Conservation (phyloP, 2,888 invertebrate genomes). For the Cybosia mesomella region DNA sequence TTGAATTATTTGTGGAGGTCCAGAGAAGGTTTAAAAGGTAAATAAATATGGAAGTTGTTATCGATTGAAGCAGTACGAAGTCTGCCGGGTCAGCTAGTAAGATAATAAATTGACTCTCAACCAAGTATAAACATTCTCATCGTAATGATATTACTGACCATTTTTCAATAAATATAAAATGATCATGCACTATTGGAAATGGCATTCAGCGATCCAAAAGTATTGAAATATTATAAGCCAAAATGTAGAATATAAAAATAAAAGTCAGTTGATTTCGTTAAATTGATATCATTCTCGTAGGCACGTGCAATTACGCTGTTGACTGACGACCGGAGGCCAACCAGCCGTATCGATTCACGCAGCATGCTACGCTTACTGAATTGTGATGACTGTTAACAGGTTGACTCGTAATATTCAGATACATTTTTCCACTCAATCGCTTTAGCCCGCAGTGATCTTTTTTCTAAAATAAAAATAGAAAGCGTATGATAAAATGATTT, state of each 20-base stretch:
- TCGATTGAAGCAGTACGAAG: too few relatives aligned
- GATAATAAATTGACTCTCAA: neutral
- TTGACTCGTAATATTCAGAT: conserved; percentile 22
- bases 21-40: too few relatives aligned
- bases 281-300: conserved; percentile 41
- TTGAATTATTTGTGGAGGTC: too few relatives aligned
- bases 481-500: neutral
- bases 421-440: neutral
- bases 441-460: neutral
- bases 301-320: conserved; percentile 37
- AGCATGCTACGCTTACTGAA: conserved; percentile 42
- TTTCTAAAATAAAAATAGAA: neutral
- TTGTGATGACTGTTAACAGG: conserved; percentile 32
- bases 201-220: neutral
- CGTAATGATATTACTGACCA: neutral
- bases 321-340: conserved; percentile 38
- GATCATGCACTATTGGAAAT: neutral
- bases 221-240: neutral
- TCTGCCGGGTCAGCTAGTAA: too few relatives aligned
- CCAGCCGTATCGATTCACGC: conserved; percentile 43
- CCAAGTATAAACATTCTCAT: neutral
- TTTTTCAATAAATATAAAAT: neutral
- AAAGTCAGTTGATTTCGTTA: conserved; percentile 14
- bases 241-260: neutral
- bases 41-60: too few relatives aligned